Percentiles rank a stretch among this genome's conserved stretches.
These are phyloP conservation scores for Thumatha senex DNA, from an alignment of 2,888 invertebrate genomes.

Conservation along the genomic window DNA sequence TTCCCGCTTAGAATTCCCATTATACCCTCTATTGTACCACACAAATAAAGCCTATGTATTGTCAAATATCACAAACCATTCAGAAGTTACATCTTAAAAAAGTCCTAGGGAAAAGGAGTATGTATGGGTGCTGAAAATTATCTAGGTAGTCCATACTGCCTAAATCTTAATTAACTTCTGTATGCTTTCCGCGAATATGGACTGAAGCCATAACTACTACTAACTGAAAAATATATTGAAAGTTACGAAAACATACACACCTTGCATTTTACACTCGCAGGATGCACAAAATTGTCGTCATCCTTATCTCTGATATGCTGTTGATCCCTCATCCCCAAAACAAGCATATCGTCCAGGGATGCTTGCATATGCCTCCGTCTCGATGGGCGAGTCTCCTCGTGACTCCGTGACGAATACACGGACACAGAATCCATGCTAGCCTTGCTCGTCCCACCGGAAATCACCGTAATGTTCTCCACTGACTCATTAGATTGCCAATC, in stretches of 20 bases:
- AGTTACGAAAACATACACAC: conserved; percentile 35
- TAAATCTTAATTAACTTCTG: too few relatives aligned
- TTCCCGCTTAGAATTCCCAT: too few relatives aligned
- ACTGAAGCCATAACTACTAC: too few relatives aligned
- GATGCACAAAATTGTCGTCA: conserved; percentile 74
- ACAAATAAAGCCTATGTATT: too few relatives aligned
- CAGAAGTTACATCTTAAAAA: too few relatives aligned
- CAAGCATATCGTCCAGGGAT: conserved; percentile 84
- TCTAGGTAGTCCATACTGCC: too few relatives aligned
- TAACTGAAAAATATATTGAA: too few relatives aligned
- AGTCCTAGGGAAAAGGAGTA: too few relatives aligned
- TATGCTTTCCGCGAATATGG: too few relatives aligned
- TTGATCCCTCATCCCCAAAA: conserved; percentile 65
- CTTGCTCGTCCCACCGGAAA: conserved; percentile 61
- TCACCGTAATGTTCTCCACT: conserved; percentile 82
- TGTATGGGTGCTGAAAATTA: too few relatives aligned
- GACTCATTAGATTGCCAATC: conserved; percentile 73
- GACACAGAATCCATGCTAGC: conserved; percentile 82
- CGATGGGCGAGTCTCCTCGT: conserved; percentile 72
- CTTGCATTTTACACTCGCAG: conserved; percentile 70
- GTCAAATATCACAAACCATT: too few relatives aligned
- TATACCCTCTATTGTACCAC: too few relatives aligned
- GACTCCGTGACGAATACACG: conserved; percentile 83
- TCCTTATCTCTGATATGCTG: conserved; percentile 52
- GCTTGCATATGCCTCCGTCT: conserved; percentile 67